Conservation (phyloP, 2,797 vertebrate species). For the Paramormyrops hopkinsi region DNA sequence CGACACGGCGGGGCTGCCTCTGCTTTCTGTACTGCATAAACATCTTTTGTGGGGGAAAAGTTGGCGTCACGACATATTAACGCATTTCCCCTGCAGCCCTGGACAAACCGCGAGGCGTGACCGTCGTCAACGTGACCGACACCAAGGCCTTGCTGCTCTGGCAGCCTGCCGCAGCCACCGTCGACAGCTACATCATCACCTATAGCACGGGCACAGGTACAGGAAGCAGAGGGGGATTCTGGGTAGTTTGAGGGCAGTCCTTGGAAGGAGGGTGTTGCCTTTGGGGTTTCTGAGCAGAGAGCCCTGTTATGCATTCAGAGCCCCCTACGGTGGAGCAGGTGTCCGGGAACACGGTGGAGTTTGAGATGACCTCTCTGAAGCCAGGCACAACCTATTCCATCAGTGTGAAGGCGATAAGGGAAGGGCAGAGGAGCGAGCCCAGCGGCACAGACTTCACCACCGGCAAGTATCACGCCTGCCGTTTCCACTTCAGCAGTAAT, state of each 20-base stretch:
- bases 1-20: background rate
- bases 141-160: conserved; percentile 76
- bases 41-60: background rate
- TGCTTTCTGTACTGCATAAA: background rate
- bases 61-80: background rate
- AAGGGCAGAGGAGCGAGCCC: conserved; percentile 61
- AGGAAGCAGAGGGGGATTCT: background rate
- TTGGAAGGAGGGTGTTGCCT: background rate
- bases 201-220: conserved; percentile 73
- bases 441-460: conserved; percentile 75
- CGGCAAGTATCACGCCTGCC: conserved; percentile 51
- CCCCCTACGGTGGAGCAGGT: conserved; percentile 68
- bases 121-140: conserved; percentile 77
- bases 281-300: background rate
- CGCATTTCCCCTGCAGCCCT: conserved; percentile 56
- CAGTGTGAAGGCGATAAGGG: conserved; percentile 67
- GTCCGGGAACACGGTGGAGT: conserved; percentile 80
- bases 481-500: background rate
- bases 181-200: conserved; percentile 81
- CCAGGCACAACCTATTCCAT: conserved; percentile 76
- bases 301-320: conserved; percentile 47
- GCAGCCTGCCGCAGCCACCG: conserved; percentile 79
- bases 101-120: conserved; percentile 74
- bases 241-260: background rate
- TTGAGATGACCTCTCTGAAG: conserved; percentile 67